Percentiles rank a stretch among this genome's conserved stretches.
Evolutionary conservation across 2,888 invertebrate species (phyloP).

Genomic region (Bellardia bayeri): DNA sequence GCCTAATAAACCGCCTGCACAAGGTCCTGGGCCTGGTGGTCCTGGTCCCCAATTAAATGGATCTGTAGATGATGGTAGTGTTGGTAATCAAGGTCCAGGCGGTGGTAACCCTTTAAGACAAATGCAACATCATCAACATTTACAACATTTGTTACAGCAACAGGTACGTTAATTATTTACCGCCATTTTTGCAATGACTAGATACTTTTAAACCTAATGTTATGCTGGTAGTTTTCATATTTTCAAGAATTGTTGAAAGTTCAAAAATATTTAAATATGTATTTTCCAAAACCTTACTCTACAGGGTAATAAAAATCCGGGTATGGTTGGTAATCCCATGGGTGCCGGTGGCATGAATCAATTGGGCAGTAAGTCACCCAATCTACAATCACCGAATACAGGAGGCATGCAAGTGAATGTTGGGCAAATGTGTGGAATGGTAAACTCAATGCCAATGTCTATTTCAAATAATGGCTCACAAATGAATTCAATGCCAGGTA

Average conservation of each 20-base stretch:
- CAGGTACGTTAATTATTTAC: conserved; percentile 76
- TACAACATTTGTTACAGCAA: conserved; percentile 89
- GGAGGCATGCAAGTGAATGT: conserved; percentile 87
- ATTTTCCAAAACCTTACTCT: not conserved
- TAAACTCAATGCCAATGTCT: conserved; percentile 89
- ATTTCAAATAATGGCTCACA: conserved; percentile 91
- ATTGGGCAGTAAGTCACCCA: conserved; percentile 92
- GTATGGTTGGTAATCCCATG: conserved; percentile 86
- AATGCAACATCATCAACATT: conserved; percentile 85
- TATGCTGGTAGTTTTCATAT: too few relatives aligned
- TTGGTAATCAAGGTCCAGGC: conserved; percentile 85
- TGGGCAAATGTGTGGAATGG: conserved; percentile 89
- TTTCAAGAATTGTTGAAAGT: too few relatives aligned
- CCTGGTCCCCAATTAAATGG: conserved; percentile 86
- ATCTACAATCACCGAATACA: conserved; percentile 93
- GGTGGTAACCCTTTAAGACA: conserved; percentile 82
- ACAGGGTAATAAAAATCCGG: conserved; percentile 81
- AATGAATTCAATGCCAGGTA: conserved; percentile 90
- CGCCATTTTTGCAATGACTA: too few relatives aligned
- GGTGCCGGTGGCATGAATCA: conserved; percentile 86
- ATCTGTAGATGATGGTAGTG: conserved; percentile 86
- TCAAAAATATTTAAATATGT: not conserved
- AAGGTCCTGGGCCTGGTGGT: conserved; percentile 92
- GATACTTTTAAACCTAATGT: too few relatives aligned
- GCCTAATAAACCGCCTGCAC: conserved; percentile 90